These are phyloP conservation scores for Acanthosepion esculentum DNA, from an alignment of 2,888 invertebrate genomes.

Conservation along the genomic window DNA sequence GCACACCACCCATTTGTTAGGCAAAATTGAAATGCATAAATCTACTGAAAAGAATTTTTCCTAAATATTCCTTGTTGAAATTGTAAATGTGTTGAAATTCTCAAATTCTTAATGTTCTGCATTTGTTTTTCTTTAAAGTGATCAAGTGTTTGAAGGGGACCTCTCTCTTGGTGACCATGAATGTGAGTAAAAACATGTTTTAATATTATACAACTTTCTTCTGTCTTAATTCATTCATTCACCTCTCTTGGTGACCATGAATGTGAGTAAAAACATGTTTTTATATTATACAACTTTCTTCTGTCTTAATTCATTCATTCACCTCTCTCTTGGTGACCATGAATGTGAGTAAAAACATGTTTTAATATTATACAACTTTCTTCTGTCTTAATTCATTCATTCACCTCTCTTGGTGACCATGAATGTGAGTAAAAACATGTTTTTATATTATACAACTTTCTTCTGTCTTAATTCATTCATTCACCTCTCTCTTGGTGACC, in stretches of 20 bases:
- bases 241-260: conserved; percentile 88
- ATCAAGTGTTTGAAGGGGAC: conserved; percentile 82
- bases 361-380: neutral
- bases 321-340: conserved; percentile 90
- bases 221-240: too few relatives aligned
- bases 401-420: conserved; percentile 88
- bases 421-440: conserved; percentile 76
- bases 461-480: too few relatives aligned
- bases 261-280: conserved; percentile 73
- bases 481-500: conserved; percentile 90
- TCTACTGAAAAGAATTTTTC: too few relatives aligned
- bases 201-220: neutral
- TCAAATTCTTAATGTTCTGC: too few relatives aligned
- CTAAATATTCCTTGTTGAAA: too few relatives aligned
- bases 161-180: conserved; percentile 90
- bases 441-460: neutral
- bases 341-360: conserved; percentile 76
- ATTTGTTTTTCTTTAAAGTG: conserved; percentile 65
- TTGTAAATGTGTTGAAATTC: too few relatives aligned
- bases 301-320: too few relatives aligned
- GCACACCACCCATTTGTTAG: too few relatives aligned
- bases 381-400: too few relatives aligned
- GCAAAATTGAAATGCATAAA: too few relatives aligned
- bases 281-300: neutral
- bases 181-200: conserved; percentile 73